Conservation (phyloP, 2,113 vertebrate species). For the Ascaphus truei region DNA sequence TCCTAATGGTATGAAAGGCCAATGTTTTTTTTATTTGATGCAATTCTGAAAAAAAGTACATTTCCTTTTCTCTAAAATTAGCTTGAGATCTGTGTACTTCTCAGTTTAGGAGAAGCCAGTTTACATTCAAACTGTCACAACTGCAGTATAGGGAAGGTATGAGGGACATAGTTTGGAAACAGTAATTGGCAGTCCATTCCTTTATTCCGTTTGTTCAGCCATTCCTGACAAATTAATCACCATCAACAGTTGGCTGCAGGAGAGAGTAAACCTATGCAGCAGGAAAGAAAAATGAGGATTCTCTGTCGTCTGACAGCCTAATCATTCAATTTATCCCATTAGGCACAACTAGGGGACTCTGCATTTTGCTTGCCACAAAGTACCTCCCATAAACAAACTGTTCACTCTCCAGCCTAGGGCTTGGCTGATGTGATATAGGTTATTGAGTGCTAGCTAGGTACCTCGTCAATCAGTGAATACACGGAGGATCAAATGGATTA, state of each 20-base stretch:
- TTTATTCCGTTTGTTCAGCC: conserved; percentile 78
- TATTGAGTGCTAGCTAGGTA: conserved; percentile 57
- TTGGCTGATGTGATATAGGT: conserved; percentile 60
- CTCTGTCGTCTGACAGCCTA: conserved; percentile 75
- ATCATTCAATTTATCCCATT: conserved; percentile 83
- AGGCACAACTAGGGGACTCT: conserved; percentile 67
- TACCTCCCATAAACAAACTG: conserved; percentile 80
- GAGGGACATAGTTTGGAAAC: conserved; percentile 64
- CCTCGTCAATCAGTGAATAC: conserved; percentile 58
- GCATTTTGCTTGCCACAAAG: conserved; percentile 64
- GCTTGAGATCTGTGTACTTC: conserved; percentile 37
- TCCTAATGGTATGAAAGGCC: background rate
- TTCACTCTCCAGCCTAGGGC: conserved; percentile 44
- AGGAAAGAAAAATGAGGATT: conserved; percentile 91
- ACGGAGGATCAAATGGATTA: conserved; percentile 55
- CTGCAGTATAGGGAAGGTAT: conserved; percentile 39
- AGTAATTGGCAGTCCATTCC: conserved; percentile 84
- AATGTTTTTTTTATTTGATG: background rate
- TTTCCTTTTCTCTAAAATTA: conserved; percentile 50
- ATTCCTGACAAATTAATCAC: conserved; percentile 84
- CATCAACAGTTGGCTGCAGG: conserved; percentile 59
- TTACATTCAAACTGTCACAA: conserved; percentile 47
- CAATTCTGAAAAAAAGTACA: background rate
- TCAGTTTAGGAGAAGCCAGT: conserved; percentile 32
- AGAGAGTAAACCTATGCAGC: conserved; percentile 53